Conservation (phyloP, 2,113 vertebrate species). For the Australoheros scitulus region DNA sequence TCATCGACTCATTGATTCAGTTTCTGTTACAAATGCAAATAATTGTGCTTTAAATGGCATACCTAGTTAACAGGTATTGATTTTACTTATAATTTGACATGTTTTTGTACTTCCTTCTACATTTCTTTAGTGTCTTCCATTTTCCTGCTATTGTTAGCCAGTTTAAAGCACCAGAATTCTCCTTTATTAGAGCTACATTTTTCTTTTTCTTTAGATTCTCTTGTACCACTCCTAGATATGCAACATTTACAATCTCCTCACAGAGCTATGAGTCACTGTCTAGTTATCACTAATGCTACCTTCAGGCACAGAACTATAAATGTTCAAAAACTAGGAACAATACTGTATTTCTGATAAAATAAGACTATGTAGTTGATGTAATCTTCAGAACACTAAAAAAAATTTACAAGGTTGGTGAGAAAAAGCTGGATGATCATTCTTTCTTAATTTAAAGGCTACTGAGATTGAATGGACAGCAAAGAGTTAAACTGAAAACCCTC, state of each 20-base stretch:
- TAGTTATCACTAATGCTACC: constrained; percentile 37
- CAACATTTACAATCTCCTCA: constrained; percentile 29
- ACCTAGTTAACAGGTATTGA: constrained; percentile 8
- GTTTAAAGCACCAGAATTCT: background rate
- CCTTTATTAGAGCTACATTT: background rate
- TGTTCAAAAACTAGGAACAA: constrained; percentile 5
- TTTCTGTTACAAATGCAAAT: constrained; percentile 26
- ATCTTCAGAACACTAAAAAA: background rate
- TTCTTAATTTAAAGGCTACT: background rate
- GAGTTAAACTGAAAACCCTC: constrained; percentile 61
- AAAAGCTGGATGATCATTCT: background rate
- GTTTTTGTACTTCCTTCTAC: background rate
- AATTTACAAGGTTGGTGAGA: background rate
- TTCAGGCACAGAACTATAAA: constrained; percentile 32
- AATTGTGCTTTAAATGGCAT: constrained; percentile 35
- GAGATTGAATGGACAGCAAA: constrained; percentile 15
- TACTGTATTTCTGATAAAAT: background rate
- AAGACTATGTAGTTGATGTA: background rate
- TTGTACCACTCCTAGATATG: background rate
- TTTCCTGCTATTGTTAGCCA: background rate
- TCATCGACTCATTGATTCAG: constrained; percentile 27
- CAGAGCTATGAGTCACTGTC: constrained; percentile 41
- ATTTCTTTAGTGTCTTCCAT: background rate
- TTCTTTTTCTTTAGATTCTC: background rate
- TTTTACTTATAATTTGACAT: background rate